Evolutionary conservation across 1,140 invertebrate species (phyloP).

Genomic region (Acromyrmex charruanus): DNA sequence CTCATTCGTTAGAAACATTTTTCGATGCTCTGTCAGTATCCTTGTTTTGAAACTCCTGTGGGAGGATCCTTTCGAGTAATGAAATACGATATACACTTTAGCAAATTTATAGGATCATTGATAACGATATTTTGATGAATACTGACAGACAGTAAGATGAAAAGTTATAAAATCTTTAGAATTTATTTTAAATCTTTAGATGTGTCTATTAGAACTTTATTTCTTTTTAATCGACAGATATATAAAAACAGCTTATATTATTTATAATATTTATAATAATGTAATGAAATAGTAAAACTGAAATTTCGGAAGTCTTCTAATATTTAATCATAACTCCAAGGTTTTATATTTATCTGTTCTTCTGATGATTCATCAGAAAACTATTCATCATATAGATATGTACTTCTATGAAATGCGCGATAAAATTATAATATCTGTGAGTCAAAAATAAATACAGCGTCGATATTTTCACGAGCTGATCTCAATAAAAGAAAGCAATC

Average conservation of each 20-base stretch:
- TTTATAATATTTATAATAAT: background rate
- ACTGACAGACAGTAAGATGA: background rate
- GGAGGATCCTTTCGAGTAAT: background rate
- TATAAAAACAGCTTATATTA: background rate
- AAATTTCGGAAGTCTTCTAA: background rate
- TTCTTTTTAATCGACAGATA: constrained; percentile 1
- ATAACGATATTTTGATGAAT: constrained; percentile 6
- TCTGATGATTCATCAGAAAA: background rate
- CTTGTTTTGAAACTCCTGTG: background rate
- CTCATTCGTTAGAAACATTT: background rate
- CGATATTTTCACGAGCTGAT: background rate
- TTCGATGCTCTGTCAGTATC: background rate
- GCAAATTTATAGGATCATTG: constrained; percentile 27
- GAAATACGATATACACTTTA: constrained; percentile 14
- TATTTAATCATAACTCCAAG: background rate
- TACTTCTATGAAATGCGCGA: background rate
- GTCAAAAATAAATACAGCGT: background rate
- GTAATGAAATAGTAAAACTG: background rate
- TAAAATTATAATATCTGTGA: background rate
- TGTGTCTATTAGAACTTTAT: background rate
- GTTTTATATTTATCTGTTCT: background rate
- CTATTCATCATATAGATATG: background rate
- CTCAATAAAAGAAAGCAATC: background rate
- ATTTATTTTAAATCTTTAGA: too few relatives aligned
- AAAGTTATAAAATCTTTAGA: background rate